Conservation (phyloP, 1,140 invertebrate genomes). For the Frieseomelitta varia region DNA sequence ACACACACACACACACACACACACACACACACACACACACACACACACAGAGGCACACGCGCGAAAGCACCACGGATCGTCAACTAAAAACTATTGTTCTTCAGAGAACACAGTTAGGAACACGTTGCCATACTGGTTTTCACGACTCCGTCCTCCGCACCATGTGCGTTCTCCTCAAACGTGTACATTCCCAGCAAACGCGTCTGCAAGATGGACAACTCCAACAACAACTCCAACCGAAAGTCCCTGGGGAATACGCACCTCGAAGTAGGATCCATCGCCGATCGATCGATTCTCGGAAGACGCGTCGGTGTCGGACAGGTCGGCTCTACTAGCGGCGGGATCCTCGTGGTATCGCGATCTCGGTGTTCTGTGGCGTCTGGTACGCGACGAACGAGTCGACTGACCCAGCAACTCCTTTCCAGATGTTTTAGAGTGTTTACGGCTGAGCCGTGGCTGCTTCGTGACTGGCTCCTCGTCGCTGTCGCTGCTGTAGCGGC, state of each 20-base stretch:
- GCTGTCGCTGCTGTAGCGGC: conserved; percentile 78
- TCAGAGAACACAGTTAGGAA: background rate
- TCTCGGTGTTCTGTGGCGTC: conserved; percentile 61
- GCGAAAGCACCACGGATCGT: background rate
- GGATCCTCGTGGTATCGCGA: conserved; percentile 55
- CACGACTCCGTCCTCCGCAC: background rate
- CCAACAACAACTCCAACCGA: no score
- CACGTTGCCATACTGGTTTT: background rate
- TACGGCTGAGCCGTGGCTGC: conserved; percentile 83
- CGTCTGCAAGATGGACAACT: background rate
- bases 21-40: no score
- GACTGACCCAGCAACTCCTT: conserved; percentile 68
- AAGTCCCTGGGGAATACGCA: conserved; percentile 32
- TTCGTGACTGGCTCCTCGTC: conserved; percentile 88
- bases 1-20: no score
- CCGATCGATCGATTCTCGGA: conserved; percentile 76
- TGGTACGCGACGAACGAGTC: conserved; percentile 61
- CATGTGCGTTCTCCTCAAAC: background rate
- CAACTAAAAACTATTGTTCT: conserved; percentile 18
- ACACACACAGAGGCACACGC: background rate
- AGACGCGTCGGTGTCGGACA: conserved; percentile 79
- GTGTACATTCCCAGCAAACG: background rate
- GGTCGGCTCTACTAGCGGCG: conserved; percentile 61
- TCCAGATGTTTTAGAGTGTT: conserved; percentile 73
- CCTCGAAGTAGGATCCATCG: conserved; percentile 82